Conservation (phyloP, 2,888 invertebrate species). For the Tineola bisselliella region DNA sequence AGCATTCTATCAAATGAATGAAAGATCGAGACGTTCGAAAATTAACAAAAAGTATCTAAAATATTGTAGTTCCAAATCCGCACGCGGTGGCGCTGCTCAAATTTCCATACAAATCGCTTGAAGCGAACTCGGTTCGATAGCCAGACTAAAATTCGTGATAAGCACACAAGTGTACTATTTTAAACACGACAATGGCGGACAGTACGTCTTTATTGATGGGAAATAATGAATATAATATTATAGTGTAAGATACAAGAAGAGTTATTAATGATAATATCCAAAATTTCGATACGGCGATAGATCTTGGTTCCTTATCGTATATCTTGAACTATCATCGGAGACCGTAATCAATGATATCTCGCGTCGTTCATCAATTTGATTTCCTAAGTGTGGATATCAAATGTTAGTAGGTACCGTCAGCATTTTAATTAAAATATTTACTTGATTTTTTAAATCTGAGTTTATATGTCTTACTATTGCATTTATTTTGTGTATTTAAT, state of each 20-base stretch:
- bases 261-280: conserved; percentile 38
- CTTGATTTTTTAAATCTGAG: too few relatives aligned
- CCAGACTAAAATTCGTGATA: too few relatives aligned
- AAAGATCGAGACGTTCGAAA: too few relatives aligned
- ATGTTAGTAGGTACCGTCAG: neutral
- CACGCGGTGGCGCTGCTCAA: too few relatives aligned
- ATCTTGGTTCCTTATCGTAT: conserved; percentile 18
- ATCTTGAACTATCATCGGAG: conserved; percentile 25
- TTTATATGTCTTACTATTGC: too few relatives aligned
- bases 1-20: too few relatives aligned
- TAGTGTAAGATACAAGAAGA: conserved; percentile 1
- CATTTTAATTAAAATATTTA: neutral
- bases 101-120: too few relatives aligned
- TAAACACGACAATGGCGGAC: neutral
- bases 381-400: conserved; percentile 16
- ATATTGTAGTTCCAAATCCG: too few relatives aligned
- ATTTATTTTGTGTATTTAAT: too few relatives aligned
- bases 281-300: conserved; percentile 33
- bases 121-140: too few relatives aligned
- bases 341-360: conserved; percentile 27
- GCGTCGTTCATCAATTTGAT: conserved; percentile 25
- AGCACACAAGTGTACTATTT: too few relatives aligned
- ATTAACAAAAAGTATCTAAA: too few relatives aligned
- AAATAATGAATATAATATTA: conserved; percentile 19
- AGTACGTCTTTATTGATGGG: conserved; percentile 35